Percentiles rank a stretch among this genome's conserved stretches.
phyloP scores from a whole-genome alignment of 2,113 vertebrate genomes.

The Hippocampus abdominalis region DNA sequence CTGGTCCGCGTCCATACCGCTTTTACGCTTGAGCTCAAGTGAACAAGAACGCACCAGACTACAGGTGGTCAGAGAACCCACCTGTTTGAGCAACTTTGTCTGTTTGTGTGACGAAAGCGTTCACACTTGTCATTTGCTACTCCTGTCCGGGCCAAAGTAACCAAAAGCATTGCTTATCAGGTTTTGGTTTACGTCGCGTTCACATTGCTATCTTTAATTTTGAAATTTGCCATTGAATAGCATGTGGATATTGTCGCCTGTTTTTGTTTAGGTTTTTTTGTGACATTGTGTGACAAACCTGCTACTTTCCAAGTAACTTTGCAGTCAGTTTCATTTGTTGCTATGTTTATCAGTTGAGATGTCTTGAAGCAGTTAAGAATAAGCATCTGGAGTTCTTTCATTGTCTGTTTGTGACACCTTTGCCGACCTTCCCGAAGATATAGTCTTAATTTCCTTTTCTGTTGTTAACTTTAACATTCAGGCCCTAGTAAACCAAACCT shows the following conservation, averaged over 20 bases:
- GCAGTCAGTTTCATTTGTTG: too few relatives aligned
- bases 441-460: background rate
- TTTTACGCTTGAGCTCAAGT: background rate
- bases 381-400: too few relatives aligned
- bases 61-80: background rate
- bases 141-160: background rate
- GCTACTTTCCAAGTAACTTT: background rate
- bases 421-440: background rate
- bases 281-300: background rate
- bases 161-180: background rate
- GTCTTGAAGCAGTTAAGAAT: too few relatives aligned
- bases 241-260: background rate
- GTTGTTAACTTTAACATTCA: too few relatives aligned
- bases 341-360: too few relatives aligned
- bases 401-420: too few relatives aligned
- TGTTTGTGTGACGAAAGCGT: background rate
- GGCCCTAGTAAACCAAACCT: too few relatives aligned
- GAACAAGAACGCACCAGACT: too few relatives aligned
- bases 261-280: background rate
- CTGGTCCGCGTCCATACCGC: background rate
- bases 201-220: background rate
- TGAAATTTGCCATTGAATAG: background rate
- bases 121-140: background rate
- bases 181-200: too few relatives aligned
- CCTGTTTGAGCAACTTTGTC: background rate